Evolutionary conservation across 2,113 vertebrate species (phyloP).

Genomic region (Sphaerodactylus townsendi): DNA sequence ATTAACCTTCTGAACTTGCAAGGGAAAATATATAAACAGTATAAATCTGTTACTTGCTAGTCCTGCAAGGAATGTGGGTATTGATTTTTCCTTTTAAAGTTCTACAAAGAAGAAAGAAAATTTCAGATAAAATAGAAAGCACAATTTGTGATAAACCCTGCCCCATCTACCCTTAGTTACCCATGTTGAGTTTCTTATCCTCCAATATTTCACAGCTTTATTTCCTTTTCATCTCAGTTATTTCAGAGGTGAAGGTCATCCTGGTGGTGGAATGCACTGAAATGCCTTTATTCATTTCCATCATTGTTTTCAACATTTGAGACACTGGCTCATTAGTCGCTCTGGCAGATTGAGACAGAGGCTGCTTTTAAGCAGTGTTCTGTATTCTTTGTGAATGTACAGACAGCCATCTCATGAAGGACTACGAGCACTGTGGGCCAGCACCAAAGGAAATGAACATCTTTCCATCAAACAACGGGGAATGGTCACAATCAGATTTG

Average conservation of each 20-base stretch:
- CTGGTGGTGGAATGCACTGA: background rate
- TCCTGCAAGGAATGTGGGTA: conserved; percentile 24
- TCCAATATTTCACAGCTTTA: conserved; percentile 5
- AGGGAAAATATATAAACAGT: conserved; percentile 23
- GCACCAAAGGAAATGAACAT: background rate
- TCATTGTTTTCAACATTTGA: background rate
- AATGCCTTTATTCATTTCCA: background rate
- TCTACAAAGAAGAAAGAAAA: background rate
- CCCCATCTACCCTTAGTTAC: background rate
- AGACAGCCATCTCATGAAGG: background rate
- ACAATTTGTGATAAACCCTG: background rate
- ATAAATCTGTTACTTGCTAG: conserved; percentile 28
- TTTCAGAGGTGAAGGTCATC: background rate
- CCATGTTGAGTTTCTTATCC: background rate
- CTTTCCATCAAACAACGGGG: background rate
- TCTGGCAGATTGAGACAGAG: background rate
- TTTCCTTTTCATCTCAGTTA: background rate
- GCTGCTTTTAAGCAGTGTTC: background rate
- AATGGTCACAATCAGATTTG: background rate
- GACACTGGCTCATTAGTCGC: background rate
- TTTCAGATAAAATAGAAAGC: conserved; percentile 6
- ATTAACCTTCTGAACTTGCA: conserved; percentile 51
- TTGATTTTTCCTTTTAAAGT: conserved; percentile 39
- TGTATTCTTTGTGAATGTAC: background rate
- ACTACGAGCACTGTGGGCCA: background rate